Base-by-base conservation (phyloP, 2,113 vertebrate genomes). In the Odontesthes bonariensis region DNA sequence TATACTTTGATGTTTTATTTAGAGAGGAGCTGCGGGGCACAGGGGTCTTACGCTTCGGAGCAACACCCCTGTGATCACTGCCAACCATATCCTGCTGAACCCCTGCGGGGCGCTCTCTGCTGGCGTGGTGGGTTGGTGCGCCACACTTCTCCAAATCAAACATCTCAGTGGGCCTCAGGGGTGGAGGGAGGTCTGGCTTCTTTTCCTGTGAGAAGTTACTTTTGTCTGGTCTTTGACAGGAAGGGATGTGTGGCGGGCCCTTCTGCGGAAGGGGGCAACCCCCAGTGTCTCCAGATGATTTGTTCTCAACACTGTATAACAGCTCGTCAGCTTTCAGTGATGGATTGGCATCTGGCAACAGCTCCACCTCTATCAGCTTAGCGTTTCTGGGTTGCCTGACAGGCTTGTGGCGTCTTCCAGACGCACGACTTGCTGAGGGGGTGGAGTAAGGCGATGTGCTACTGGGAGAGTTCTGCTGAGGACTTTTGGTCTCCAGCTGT, bases 1-100 rank as follows among this genome's bases (percentile, higher is more conserved):
- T 89, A 75, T 75, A 77, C 69, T 78, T 88, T 51, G 89, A 89
- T 14, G 73, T 31, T 58, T n/a, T 78, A 52, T 70, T 55, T 27
- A 73, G 54, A 10, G 74, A 74, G 53, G 65, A 63, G 65, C 31
- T 73, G 27, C 84, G 62, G 19, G 75, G n/a, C 72, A 27, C 79
- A 63, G 56, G 92, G 72, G 92, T 92, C 90, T 96, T 96, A 66
- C 94, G 92, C 75, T 95, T 96, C 89, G 94, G 95, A 54, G 88
- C 90, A 64, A 92, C 88, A 19, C 90, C 90, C 65, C 91, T 94
- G 3, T 93, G 90, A 49, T 95, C 88, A 52, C 86, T 93, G 42
- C 27, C 78, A n/a, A n/a, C n/a, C n/a, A 79, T 61, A 77, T 91
- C 94, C 59, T 86, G 77, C 65, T 88, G 87, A 78, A 91, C 66